Conservation (phyloP, 2,888 invertebrate genomes). For the Theristus sp. region DNA sequence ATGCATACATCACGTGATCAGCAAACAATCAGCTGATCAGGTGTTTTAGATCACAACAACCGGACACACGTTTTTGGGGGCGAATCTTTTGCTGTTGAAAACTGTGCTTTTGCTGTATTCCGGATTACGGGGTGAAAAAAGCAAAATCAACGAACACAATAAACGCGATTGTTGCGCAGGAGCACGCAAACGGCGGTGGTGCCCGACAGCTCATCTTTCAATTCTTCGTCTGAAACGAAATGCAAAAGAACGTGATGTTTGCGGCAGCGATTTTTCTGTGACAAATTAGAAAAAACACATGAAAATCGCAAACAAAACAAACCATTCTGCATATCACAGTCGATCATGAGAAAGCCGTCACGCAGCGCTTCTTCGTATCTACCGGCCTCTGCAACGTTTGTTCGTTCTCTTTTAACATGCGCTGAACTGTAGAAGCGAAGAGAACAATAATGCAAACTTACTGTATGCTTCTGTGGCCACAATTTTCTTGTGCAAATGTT, state of each 20-base stretch:
- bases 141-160: conserved; percentile 45
- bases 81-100: too few species aligned
- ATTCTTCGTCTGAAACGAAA: conserved; percentile 45
- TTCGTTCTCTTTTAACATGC: too few species aligned
- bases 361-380: conserved; percentile 65
- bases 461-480: conserved; percentile 39
- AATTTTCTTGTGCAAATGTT: conserved; percentile 78
- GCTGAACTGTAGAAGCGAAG: too few species aligned
- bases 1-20: too few species aligned
- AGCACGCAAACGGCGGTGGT: conserved; percentile 66
- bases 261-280: too few species aligned
- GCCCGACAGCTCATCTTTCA: conserved; percentile 79
- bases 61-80: too few species aligned
- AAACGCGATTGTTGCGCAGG: conserved; percentile 57
- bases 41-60: too few species aligned
- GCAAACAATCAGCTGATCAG: too few species aligned
- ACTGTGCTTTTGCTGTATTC: too few species aligned
- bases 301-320: conserved; percentile 2
- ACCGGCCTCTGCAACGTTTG: conserved; percentile 47
- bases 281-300: neutral
- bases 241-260: too few species aligned
- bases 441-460: conserved; percentile 7
- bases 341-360: conserved; percentile 72
- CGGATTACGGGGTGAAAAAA: neutral
- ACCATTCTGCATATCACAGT: conserved; percentile 65